Base-by-base conservation (phyloP, 2,888 invertebrate genomes). In the Campoletis raptor region DNA sequence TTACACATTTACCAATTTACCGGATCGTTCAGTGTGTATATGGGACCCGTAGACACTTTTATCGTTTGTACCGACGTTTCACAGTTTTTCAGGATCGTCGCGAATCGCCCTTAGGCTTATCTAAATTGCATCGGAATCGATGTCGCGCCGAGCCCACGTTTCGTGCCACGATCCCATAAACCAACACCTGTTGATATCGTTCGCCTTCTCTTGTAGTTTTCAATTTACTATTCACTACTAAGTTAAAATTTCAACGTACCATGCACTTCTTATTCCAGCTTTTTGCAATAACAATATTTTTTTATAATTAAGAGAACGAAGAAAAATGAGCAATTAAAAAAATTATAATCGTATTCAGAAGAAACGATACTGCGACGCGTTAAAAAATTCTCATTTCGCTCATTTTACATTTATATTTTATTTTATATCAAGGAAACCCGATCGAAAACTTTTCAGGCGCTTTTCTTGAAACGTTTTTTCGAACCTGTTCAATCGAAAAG, bases 51-150 rank as follows among this genome's bases (percentile, higher is more conserved):
- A 81, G 89, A 88, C 85, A 88, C 85, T 88, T 90, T 91, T 91
- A 91, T 91, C 91, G 85, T 81, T 85, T 74, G 84, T 70, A 72
- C 45, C 80, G 83, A 87, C 83, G 85, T 92, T 90, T 90, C 90
- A 90, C 81, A 45, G 89, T 92, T 91, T 80, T 91, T 90, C 90
- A 90, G 90, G 90, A 91, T 91, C 90, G 90, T 91, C 90, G 61
- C 15, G 92, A 92, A 92, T 92, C 91, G 90, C 79, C 85, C 88
- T 91, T 92, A 91, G 89, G 90, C 90, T 93, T 94, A 94, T 94
- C 94, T 93, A 94, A 94, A 94, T 93, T 92, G 93, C 94, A 93
- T 94, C 93, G 92, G 91, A 93, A 94, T 94, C 93, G 93, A 93
- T 94, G 93, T 93, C 90, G 90, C 85, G 90, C 70, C 78, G 90